phyloP scores from a whole-genome alignment of 2,888 invertebrate genomes.

The Polydrusus pterygomalis region DNA sequence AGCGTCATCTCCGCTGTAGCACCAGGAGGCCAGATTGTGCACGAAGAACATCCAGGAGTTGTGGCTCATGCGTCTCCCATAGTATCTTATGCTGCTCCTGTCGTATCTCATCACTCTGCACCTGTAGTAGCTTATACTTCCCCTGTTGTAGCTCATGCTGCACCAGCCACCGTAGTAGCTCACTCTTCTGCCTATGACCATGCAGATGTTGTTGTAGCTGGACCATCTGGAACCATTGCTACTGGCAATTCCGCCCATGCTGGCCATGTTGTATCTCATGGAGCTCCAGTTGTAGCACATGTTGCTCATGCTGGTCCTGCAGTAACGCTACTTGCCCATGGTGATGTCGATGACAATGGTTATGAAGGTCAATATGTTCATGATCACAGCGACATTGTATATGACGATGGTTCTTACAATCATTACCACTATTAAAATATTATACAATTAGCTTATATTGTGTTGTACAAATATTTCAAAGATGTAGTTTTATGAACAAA shows the following conservation, averaged over 20 bases:
- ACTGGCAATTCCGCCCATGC: slow-evolving; percentile 33
- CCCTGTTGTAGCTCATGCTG: slow-evolving; percentile 28
- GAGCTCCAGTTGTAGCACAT: slow-evolving; percentile 36
- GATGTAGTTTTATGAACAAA: background rate
- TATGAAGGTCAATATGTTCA: slow-evolving; percentile 56
- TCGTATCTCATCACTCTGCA: slow-evolving; percentile 26
- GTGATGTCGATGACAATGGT: slow-evolving; percentile 26
- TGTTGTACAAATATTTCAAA: background rate
- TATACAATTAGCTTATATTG: background rate
- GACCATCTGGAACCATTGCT: slow-evolving; percentile 31
- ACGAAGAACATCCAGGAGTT: slow-evolving; percentile 55
- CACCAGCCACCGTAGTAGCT: slow-evolving; percentile 39
- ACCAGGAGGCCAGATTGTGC: slow-evolving; percentile 58
- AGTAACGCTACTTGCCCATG: slow-evolving; percentile 31
- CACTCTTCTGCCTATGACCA: slow-evolving; percentile 38
- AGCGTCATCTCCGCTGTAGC: slow-evolving; percentile 52
- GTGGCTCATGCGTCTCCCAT: slow-evolving; percentile 50
- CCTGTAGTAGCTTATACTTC: slow-evolving; percentile 26
- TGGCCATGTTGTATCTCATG: slow-evolving; percentile 37
- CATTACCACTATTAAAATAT: background rate
- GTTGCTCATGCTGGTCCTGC: slow-evolving; percentile 20
- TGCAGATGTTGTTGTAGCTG: slow-evolving; percentile 26
- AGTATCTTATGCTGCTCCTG: slow-evolving; percentile 39
- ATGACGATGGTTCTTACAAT: slow-evolving; percentile 61
- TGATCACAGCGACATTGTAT: slow-evolving; percentile 57